Percentiles rank a stretch among this genome's conserved stretches.
These are phyloP conservation scores for Bradynema listronoti DNA, from an alignment of 1,140 invertebrate genomes.

Conservation along the genomic window DNA sequence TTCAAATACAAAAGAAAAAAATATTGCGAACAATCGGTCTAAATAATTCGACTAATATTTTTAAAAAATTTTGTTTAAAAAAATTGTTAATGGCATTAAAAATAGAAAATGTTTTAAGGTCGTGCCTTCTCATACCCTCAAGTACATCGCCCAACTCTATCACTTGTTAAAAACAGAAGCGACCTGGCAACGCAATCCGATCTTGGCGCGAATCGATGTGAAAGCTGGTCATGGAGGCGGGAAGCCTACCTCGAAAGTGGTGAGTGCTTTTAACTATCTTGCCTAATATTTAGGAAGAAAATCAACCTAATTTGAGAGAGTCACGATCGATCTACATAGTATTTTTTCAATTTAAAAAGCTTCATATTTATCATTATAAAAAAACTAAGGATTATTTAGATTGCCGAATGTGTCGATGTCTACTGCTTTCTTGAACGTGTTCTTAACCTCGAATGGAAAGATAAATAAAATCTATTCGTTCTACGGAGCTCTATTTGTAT, in stretches of 20 bases:
- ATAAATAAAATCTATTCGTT: too few species aligned
- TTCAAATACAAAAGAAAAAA: too few species aligned
- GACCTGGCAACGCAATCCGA: slow-evolving; percentile 72
- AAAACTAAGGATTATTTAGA: slow-evolving; percentile 28
- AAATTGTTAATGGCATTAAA: too few species aligned
- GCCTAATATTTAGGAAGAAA: too few species aligned
- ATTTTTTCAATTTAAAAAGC: too few species aligned
- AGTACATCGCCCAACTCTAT: slow-evolving; percentile 85
- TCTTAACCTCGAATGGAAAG: slow-evolving; percentile 29
- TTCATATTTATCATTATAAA: slow-evolving; percentile 6
- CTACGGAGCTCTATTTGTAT: too few species aligned
- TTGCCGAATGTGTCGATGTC: slow-evolving; percentile 47
- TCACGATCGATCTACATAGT: too few species aligned
- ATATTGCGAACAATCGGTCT: too few species aligned
- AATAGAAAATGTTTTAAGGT: too few species aligned
- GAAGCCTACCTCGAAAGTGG: slow-evolving; percentile 83
- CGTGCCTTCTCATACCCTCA: slow-evolving; percentile 87
- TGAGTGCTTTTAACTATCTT: slow-evolving; percentile 17
- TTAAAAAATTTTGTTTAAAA: too few species aligned
- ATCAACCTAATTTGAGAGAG: too few species aligned
- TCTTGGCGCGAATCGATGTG: slow-evolving; percentile 81
- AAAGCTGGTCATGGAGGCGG: slow-evolving; percentile 91
- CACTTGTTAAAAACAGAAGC: slow-evolving; percentile 65
- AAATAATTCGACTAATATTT: too few species aligned
- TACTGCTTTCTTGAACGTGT: slow-evolving; percentile 45